These are phyloP conservation scores for Drosophila albomicans DNA, from an alignment of 1,140 invertebrate species.

Conservation along the genomic window DNA sequence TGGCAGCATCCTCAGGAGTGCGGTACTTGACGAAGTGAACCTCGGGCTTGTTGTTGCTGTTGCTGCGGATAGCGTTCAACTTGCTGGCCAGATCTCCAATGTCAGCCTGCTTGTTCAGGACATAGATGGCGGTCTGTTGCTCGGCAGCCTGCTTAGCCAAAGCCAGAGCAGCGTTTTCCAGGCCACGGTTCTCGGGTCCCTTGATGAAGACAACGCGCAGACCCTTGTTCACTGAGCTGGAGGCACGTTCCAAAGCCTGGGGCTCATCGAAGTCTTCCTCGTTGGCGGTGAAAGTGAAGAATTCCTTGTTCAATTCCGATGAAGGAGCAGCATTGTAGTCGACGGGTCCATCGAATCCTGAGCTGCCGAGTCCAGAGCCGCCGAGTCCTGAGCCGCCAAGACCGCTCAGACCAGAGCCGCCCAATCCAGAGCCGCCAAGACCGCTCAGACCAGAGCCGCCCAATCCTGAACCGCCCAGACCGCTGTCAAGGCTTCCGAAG, in stretches of 20 bases:
- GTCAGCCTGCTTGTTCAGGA: constrained; percentile 73
- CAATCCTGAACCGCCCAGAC: constrained; percentile 36
- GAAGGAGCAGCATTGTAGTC: constrained; percentile 64
- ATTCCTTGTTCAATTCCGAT: constrained; percentile 70
- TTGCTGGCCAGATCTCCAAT: constrained; percentile 67
- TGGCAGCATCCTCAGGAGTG: constrained; percentile 73
- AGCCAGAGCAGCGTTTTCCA: constrained; percentile 75
- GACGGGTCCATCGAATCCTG: constrained; percentile 53
- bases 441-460: constrained; percentile 26
- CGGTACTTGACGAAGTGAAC: constrained; percentile 76
- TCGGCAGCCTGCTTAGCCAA: constrained; percentile 78
- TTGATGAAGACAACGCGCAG: constrained; percentile 80
- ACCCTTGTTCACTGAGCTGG: constrained; percentile 66
- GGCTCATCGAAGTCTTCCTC: constrained; percentile 72
- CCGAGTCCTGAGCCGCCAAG: constrained; percentile 42
- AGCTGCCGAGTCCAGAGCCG: constrained; percentile 32
- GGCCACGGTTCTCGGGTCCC: constrained; percentile 76
- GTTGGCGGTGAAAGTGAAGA: constrained; percentile 70
- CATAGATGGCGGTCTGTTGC: constrained; percentile 78
- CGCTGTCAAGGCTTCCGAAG: constrained; percentile 46
- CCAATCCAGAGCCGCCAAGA: constrained; percentile 19
- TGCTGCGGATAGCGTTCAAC: constrained; percentile 69
- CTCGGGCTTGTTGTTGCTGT: constrained; percentile 73
- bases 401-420: constrained; percentile 4
- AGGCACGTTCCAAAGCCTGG: constrained; percentile 54